These are phyloP conservation scores for Ridgeia piscesae DNA, from an alignment of 1,140 invertebrate genomes.

Conservation along the genomic window DNA sequence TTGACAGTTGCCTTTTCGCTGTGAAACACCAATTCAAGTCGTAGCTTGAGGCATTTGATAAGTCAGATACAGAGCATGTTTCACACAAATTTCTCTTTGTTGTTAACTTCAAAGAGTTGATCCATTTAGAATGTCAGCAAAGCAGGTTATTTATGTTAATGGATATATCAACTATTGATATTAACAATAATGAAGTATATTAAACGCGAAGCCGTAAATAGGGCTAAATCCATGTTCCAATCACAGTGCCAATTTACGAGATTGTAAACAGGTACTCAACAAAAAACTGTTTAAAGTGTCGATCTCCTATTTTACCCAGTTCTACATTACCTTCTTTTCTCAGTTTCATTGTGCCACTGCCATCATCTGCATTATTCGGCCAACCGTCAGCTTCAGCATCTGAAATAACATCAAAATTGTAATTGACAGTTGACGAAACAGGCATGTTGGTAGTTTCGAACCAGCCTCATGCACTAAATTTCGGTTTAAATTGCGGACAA, in stretches of 20 bases:
- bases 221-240: not conserved
- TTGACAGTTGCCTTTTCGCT: not conserved
- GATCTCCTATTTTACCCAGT: not conserved
- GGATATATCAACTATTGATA: not conserved
- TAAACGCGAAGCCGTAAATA: not conserved
- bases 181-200: not conserved
- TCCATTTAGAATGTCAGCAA: not conserved
- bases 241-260: not conserved
- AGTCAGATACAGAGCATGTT: not conserved
- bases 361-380: constrained; percentile 30
- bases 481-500: not conserved
- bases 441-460: not conserved
- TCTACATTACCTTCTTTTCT: constrained; percentile 42
- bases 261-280: constrained; percentile 5
- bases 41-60: not conserved
- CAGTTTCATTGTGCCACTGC: constrained; percentile 53
- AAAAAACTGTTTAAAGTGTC: not conserved
- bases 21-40: not conserved
- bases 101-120: not conserved
- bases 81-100: not conserved
- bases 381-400: constrained; percentile 19
- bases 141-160: not conserved
- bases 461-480: not conserved
- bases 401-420: constrained; percentile 20
- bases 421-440: constrained; percentile 6